Evolutionary conservation across 2,888 invertebrate genomes (phyloP), one percentile per base, ranked within the genome.

Genomic region (Drosophila pseudotalamancana): DNA sequence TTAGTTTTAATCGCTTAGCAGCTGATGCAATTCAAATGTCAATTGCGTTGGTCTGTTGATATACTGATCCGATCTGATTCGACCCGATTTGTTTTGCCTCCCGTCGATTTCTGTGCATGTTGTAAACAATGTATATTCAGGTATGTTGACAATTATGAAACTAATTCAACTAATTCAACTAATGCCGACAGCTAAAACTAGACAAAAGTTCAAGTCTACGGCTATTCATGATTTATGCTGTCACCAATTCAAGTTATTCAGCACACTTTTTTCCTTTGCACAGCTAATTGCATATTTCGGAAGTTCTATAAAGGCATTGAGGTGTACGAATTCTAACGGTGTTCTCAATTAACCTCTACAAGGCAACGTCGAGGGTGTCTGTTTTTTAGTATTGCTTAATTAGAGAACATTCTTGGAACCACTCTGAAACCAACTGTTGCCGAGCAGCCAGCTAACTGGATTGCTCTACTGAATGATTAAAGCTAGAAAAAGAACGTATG

Each of bases 21-120:
- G 73, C 81, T 81, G 87, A 81, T 65, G 87, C 59, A 87, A 87
- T 87, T 69, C 32, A 69, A 84, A 74, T 84, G 85, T 27, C 81
- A 66, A 87, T 81, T 81, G 55, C 87, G 48, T 72, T 37, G 40
- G 43, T 32, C 32, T n/a, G 11, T 16, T 57, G 63, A 68, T 51
- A 48, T 50, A 55, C 42, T 63, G 49, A 50, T 39, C 45, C 35
- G 40, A 45, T 31, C 32, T 39, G 25, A 18, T 9, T 29, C 43
- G 18, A 45, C 19, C 46, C 12, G 46, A 14, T 21, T 21, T 11
- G 46, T 14, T 16, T 14, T 4, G 46, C 18, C 27, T 59, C 63
- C 19, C 51, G 40, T 50, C 45, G 37, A 53, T 64, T 32, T 29
- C 25, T 25, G 55, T 35, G 39, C 50, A 51, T 56, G 35, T 19